Percentiles rank a stretch among this genome's conserved stretches.
phyloP scores from a whole-genome alignment of 2,888 invertebrate species.

The Kryphioiulus occultus region DNA sequence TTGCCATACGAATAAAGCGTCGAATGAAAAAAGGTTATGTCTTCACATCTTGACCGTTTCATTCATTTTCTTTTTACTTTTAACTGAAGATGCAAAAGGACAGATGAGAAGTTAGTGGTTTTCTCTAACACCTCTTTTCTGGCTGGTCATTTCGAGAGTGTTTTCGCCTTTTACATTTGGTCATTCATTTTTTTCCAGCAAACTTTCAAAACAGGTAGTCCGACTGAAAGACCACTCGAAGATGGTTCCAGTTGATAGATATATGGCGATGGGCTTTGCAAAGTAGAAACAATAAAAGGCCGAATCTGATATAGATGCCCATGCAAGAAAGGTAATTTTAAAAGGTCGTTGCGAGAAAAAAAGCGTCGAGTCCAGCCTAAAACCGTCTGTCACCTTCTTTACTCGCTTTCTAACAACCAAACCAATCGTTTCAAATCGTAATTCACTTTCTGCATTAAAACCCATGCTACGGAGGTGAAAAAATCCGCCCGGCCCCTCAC shows the following conservation, averaged over 20 bases:
- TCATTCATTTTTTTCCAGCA: neutral
- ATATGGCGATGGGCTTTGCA: conserved; percentile 37
- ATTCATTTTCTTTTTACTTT: conserved; percentile 35
- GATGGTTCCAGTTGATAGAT: conserved; percentile 11
- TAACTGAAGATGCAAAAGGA: conserved; percentile 37
- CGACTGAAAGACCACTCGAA: neutral
- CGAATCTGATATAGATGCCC: conserved; percentile 29
- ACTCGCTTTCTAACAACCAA: conserved; percentile 43
- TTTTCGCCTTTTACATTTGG: conserved; percentile 9
- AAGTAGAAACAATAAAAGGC: conserved; percentile 46
- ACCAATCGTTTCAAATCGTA: conserved; percentile 44
- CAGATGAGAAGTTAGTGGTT: conserved; percentile 46
- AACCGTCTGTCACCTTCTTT: conserved; percentile 39
- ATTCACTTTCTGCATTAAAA: conserved; percentile 45
- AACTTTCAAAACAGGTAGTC: conserved; percentile 2
- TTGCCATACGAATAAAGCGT: conserved; percentile 26
- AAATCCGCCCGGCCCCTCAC: neutral
- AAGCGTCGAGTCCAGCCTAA: conserved; percentile 34
- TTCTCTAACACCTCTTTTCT: conserved; percentile 24
- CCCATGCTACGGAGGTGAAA: neutral
- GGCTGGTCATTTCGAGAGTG: conserved; percentile 12
- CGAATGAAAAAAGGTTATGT: conserved; percentile 35
- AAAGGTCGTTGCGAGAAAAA: conserved; percentile 26
- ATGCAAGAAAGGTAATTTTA: conserved; percentile 42
- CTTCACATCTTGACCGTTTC: conserved; percentile 35